Evolutionary conservation across 2,888 invertebrate genomes (phyloP).

Genomic region (Rhopalosiphum nymphaeae): DNA sequence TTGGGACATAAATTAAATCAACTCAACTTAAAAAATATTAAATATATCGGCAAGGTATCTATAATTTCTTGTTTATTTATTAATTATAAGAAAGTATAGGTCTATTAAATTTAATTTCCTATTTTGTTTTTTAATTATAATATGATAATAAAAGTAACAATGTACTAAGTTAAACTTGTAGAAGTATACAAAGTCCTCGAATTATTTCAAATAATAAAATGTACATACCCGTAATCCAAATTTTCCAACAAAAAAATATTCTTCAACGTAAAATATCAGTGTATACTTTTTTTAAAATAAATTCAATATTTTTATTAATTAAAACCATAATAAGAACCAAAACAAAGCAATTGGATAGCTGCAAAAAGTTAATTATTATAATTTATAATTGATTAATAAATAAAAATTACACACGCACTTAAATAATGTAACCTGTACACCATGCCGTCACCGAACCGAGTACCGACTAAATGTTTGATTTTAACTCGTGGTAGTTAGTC

Average conservation of each 20-base stretch:
- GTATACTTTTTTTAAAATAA: neutral
- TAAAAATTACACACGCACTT: neutral
- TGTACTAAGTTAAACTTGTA: neutral
- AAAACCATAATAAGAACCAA: neutral
- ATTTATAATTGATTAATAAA: neutral
- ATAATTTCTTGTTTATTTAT: neutral
- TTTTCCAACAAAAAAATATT: neutral
- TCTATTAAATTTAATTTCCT: neutral
- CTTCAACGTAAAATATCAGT: neutral
- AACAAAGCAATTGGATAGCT: neutral
- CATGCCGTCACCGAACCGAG: slow-evolving; percentile 40
- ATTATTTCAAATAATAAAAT: neutral
- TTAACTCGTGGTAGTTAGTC: slow-evolving; percentile 37
- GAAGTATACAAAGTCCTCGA: neutral
- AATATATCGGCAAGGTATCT: neutral
- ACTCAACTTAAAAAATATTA: neutral
- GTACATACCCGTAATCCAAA: neutral
- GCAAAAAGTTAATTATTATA: neutral
- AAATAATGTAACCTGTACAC: neutral
- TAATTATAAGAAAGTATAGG: neutral
- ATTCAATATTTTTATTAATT: neutral
- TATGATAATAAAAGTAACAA: neutral
- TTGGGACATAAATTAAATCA: neutral
- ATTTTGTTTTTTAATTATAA: neutral
- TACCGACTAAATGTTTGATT: slow-evolving; percentile 19